phyloP scores from a whole-genome alignment of 2,888 invertebrate genomes.

The Cosmia trapezina region DNA sequence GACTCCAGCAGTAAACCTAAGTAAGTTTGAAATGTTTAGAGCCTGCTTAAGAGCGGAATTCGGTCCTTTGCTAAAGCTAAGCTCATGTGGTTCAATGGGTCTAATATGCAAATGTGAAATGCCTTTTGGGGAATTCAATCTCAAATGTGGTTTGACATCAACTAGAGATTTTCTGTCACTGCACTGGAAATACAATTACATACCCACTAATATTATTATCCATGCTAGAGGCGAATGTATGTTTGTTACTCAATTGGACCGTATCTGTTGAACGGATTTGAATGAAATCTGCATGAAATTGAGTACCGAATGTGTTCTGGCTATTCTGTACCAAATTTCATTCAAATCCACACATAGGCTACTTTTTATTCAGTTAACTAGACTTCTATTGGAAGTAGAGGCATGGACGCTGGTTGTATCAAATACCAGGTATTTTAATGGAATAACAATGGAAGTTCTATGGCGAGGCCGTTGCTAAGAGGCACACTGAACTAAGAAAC shows the following conservation, averaged over 20 bases:
- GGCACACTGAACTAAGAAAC: not conserved
- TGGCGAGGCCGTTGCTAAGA: not conserved
- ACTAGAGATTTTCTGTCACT: conserved; percentile 33
- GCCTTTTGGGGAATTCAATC: conserved; percentile 46
- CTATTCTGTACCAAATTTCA: conserved; percentile 19
- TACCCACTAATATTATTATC: conserved; percentile 33
- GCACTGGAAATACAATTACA: conserved; percentile 41
- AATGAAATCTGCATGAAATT: conserved; percentile 51
- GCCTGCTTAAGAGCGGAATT: conserved; percentile 12
- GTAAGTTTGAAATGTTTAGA: conserved; percentile 13
- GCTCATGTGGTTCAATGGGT: conserved; percentile 15
- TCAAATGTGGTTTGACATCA: conserved; percentile 24
- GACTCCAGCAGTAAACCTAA: conserved; percentile 9
- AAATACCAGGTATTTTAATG: not conserved
- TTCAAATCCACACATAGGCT: conserved; percentile 19
- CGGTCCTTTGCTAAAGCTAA: conserved; percentile 29
- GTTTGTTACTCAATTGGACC: conserved; percentile 42
- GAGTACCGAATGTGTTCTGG: conserved; percentile 32
- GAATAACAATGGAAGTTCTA: not conserved
- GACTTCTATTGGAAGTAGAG: not conserved
- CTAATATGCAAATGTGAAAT: conserved; percentile 29
- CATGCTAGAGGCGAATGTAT: conserved; percentile 29
- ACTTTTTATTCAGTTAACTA: conserved; percentile 32
- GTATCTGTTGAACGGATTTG: conserved; percentile 51
- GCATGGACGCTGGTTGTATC: not conserved